A percentile compares a stretch with the other conserved stretches of the same genome.
Evolutionary conservation across 2,113 vertebrate genomes (phyloP).

Genomic region (Brachypteracias leptosomus): DNA sequence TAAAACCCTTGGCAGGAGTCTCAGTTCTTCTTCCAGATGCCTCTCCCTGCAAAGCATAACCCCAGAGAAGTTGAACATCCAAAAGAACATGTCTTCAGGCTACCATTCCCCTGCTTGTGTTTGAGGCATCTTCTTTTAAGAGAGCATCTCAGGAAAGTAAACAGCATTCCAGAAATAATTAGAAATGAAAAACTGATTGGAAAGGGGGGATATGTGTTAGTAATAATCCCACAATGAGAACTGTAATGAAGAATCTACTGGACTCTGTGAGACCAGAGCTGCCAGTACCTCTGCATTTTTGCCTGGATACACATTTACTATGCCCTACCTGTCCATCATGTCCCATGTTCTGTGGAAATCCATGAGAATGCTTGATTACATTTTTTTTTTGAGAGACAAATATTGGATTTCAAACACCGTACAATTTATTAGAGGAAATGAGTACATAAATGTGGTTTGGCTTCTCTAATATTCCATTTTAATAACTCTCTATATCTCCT

Average conservation of each 20-base stretch:
- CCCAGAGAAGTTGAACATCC: neutral
- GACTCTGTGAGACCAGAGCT: neutral
- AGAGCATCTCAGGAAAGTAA: neutral
- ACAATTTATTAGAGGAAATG: slow-evolving; percentile 15
- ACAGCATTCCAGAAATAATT: neutral
- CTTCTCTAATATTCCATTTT: slow-evolving; percentile 15
- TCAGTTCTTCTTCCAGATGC: neutral
- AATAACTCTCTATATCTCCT: neutral
- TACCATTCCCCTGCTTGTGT: neutral
- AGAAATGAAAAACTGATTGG: neutral
- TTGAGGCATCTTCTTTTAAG: neutral
- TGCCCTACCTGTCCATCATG: neutral
- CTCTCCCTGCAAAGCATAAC: neutral
- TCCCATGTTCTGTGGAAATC: neutral
- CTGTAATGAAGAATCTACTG: neutral
- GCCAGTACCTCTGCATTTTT: neutral
- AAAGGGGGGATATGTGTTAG: neutral
- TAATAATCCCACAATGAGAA: neutral
- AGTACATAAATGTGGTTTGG: neutral
- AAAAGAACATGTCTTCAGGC: neutral
- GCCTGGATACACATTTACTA: neutral
- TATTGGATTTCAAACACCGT: neutral
- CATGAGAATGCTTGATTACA: neutral
- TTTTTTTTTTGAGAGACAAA: neutral
- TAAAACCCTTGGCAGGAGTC: neutral